phyloP scores from a whole-genome alignment of 2,113 vertebrate species.

The Rutilus rutilus region DNA sequence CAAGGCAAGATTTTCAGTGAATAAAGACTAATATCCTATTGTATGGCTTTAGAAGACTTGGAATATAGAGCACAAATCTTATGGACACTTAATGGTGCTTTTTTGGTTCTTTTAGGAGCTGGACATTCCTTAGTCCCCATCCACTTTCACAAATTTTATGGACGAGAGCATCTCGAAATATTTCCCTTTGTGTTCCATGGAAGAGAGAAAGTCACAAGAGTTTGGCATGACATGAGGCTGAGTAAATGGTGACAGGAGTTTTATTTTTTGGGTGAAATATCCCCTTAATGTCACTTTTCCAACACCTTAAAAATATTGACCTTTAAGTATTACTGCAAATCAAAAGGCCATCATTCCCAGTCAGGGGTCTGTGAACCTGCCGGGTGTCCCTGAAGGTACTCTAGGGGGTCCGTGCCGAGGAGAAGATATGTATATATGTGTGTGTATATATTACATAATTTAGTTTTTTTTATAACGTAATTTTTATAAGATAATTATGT shows the following conservation, averaged over 20 bases:
- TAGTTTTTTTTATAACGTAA: neutral
- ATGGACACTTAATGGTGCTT: neutral
- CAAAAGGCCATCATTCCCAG: neutral
- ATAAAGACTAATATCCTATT: neutral
- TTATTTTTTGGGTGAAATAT: neutral
- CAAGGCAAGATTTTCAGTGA: neutral
- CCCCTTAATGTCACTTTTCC: neutral
- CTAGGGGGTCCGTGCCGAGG: neutral
- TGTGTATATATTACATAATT: neutral
- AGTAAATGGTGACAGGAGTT: neutral
- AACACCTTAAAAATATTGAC: constrained; percentile 5
- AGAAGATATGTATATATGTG: neutral
- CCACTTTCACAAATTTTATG: neutral
- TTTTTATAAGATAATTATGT: neutral
- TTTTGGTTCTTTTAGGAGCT: neutral
- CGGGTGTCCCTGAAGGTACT: neutral
- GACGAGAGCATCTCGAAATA: neutral
- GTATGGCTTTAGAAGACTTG: neutral
- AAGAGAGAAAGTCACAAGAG: neutral
- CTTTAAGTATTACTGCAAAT: constrained; percentile 4
- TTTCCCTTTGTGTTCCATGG: neutral
- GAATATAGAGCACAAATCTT: neutral
- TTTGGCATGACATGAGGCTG: neutral
- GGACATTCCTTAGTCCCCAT: neutral
- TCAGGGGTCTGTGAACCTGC: neutral